Evolutionary conservation across 2,888 invertebrate genomes (phyloP).

Genomic region (Tuta absoluta): DNA sequence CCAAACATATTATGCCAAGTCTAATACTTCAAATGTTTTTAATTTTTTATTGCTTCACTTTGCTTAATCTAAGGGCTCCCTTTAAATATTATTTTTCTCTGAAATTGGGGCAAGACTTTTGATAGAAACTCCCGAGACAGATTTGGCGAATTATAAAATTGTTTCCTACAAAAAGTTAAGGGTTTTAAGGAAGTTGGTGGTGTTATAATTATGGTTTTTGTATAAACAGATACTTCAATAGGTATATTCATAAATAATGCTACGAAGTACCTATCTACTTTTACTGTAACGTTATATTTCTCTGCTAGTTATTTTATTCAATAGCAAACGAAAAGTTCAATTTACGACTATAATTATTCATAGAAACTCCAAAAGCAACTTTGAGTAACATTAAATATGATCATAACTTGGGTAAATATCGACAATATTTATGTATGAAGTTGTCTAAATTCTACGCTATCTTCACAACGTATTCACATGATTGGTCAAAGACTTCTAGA

Average conservation of each 20-base stretch:
- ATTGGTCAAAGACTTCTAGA: neutral
- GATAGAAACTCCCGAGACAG: slow-evolving; percentile 8
- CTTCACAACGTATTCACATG: neutral
- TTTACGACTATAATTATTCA: neutral
- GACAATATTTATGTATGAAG: neutral
- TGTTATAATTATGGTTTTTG: neutral
- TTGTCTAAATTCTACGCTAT: neutral
- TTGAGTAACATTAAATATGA: slow-evolving; percentile 3
- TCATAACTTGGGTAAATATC: neutral
- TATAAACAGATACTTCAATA: no score
- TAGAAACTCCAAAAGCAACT: neutral
- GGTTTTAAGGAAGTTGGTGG: neutral
- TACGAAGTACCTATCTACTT: neutral
- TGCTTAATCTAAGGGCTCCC: no score
- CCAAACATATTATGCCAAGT: no score
- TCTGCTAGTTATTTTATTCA: neutral
- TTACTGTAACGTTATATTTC: neutral
- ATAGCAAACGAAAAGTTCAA: neutral
- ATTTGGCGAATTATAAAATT: slow-evolving; percentile 8
- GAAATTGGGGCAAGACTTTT: slow-evolving; percentile 2
- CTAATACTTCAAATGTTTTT: no score
- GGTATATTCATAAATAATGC: no score
- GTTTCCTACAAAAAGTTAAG: neutral
- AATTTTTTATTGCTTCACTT: no score
- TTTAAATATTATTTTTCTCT: no score